Evolutionary conservation across 2,113 vertebrate species (phyloP), one percentile per base, ranked within the genome.

Genomic region (Scartelaos histophorus): DNA sequence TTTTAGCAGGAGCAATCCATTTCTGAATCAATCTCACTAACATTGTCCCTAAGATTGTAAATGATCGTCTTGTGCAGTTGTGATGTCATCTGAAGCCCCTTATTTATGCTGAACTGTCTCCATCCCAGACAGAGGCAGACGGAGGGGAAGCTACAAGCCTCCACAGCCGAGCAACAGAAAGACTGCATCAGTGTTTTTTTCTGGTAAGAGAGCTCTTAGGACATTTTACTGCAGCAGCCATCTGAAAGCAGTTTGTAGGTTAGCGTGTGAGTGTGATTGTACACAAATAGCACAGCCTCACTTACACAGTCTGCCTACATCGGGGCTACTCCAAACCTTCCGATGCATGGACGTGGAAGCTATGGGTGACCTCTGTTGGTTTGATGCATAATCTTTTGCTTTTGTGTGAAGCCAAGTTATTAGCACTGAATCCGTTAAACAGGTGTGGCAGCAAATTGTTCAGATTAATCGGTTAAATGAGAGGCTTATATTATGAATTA

Each of bases 61-160:
- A 38, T 75, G 43, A 53, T 5, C 73, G 67, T 71, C 47, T 69
- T 66, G 75, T 56, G 71, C 53, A 70, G 77, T 72, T 85, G 80
- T 93, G 89, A 92, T 91, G 90, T 92, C 88, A 91, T 87, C 83
- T 78, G 24, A 29, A 85, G 78, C 85, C 82, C 82, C 82, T 38
- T 24, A 65, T 68, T 72, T 66, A 57, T 70, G 78, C 85, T 75
- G 83, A 83, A 82, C 80, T 80, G 78, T 19, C 51, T 67, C 65
- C 67, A 79, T 79, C 68, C 51, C 81, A 89, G 88, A 81, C 81
- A 67, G 73, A 83, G 67, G 67, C 78, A 24, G 79, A 73, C 80
- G 7, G 70, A 66, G 73, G 69, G 69, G 83, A 85, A 13, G 64
- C 68, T 13, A 13, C 54, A 64, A 64, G 61, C 74, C 24, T 22